These are phyloP conservation scores for Ceryle rudis DNA, from an alignment of 2,797 vertebrate species.

Conservation along the genomic window DNA sequence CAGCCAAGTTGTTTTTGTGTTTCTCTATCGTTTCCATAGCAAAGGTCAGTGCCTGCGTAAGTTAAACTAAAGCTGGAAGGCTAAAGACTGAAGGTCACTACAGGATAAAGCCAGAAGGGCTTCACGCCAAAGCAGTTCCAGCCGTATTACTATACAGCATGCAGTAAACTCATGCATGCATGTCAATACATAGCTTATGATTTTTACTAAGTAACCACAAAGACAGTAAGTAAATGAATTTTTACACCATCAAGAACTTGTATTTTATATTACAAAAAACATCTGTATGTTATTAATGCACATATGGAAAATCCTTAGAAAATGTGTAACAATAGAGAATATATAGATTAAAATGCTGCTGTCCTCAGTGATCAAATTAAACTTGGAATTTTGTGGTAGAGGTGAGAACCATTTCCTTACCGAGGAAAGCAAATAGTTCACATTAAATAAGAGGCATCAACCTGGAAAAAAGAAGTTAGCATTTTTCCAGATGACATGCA, in stretches of 20 bases:
- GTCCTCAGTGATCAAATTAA: background rate
- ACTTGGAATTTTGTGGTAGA: background rate
- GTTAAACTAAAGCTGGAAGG: conserved; percentile 81
- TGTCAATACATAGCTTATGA: background rate
- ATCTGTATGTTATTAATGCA: background rate
- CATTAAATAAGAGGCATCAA: background rate
- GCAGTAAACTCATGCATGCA: background rate
- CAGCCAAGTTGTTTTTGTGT: conserved; percentile 92
- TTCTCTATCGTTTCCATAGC: conserved; percentile 92
- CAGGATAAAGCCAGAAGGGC: conserved; percentile 72
- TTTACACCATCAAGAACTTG: background rate
- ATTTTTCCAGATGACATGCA: background rate
- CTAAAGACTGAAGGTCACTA: conserved; percentile 79
- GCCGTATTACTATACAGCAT: background rate
- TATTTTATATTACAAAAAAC: background rate
- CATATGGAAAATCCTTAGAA: background rate
- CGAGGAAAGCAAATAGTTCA: background rate
- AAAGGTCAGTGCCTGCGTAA: conserved; percentile 86
- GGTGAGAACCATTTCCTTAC: background rate
- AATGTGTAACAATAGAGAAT: accelerated
- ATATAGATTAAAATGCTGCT: background rate
- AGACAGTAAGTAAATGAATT: background rate
- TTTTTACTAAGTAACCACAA: background rate
- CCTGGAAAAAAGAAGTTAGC: background rate
- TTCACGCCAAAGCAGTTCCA: conserved; percentile 45